phyloP scores from a whole-genome alignment of 2,113 vertebrate species.

The Naja naja region DNA sequence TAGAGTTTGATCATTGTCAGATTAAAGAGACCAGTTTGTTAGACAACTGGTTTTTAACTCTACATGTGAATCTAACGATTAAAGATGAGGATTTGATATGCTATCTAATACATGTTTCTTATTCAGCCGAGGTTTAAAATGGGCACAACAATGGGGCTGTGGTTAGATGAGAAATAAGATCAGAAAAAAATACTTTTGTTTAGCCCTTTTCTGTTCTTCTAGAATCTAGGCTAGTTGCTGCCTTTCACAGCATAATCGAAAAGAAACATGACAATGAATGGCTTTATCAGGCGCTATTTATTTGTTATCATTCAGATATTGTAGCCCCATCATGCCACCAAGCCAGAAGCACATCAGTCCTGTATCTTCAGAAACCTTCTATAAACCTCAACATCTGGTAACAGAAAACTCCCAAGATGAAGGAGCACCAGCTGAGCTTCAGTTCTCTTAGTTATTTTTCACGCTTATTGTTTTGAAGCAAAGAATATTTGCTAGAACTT shows the following conservation, averaged over 20 bases:
- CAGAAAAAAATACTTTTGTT: not conserved
- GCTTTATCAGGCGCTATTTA: not conserved
- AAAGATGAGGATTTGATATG: not conserved
- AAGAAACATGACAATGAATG: not conserved
- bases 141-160: not conserved
- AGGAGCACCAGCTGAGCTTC: not conserved
- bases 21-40: not conserved
- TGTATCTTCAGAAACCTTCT: not conserved
- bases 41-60: not conserved
- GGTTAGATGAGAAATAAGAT: not conserved
- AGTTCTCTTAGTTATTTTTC: not conserved
- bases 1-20: not conserved
- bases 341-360: not conserved
- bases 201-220: not conserved
- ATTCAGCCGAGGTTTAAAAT: not conserved
- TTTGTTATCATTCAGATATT: not conserved
- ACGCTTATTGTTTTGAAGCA: not conserved
- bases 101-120: not conserved
- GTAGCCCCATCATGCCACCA: not conserved
- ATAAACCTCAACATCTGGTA: not conserved
- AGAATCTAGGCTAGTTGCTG: not conserved
- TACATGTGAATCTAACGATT: not conserved
- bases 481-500: not conserved
- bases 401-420: not conserved
- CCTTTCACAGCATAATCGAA: not conserved